phyloP scores from a whole-genome alignment of 2,888 invertebrate species.

The Crossocerus cetratus region DNA sequence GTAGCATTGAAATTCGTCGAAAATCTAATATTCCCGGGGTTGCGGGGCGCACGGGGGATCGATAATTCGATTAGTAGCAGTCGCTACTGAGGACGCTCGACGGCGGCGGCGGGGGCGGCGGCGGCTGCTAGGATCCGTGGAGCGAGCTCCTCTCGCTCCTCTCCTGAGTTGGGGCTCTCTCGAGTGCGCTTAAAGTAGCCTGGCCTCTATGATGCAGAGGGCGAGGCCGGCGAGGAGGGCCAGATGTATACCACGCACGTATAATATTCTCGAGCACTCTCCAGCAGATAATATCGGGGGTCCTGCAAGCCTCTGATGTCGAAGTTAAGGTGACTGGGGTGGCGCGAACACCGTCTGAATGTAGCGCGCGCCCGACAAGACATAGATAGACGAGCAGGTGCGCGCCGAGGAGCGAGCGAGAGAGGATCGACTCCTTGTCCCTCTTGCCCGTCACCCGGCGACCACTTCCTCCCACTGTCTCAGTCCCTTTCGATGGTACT shows the following conservation, averaged over 20 bases:
- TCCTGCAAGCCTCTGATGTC: slow-evolving; percentile 62
- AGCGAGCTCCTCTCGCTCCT: too few species aligned
- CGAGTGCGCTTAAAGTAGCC: slow-evolving; percentile 59
- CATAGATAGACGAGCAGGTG: slow-evolving; percentile 2
- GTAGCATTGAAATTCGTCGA: slow-evolving; percentile 59
- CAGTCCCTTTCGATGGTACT: slow-evolving; percentile 41
- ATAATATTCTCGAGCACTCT: slow-evolving; percentile 72
- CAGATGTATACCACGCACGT: slow-evolving; percentile 61
- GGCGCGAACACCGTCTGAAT: slow-evolving; percentile 37
- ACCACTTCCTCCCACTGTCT: slow-evolving; percentile 7
- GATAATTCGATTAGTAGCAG: slow-evolving; percentile 71
- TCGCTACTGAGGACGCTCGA: slow-evolving; percentile 58
- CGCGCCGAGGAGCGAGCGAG: slow-evolving; percentile 23
- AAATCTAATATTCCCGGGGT: slow-evolving; percentile 66
- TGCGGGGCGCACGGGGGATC: slow-evolving; percentile 58
- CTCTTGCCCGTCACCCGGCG: not conserved
- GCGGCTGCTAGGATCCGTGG: too few species aligned
- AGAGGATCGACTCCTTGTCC: slow-evolving; percentile 34
- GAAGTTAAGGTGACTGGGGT: slow-evolving; percentile 59
- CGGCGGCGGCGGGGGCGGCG: slow-evolving; percentile 43
- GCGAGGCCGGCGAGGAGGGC: slow-evolving; percentile 31
- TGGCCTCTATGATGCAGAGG: slow-evolving; percentile 28
- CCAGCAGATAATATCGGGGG: slow-evolving; percentile 69
- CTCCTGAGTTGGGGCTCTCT: slow-evolving; percentile 39
- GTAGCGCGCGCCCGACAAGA: slow-evolving; percentile 33